Evolutionary conservation across 35 echinoderm and acorn worm genomes (phyloP).

Genomic region (Heliocidaris erythrogramma): DNA sequence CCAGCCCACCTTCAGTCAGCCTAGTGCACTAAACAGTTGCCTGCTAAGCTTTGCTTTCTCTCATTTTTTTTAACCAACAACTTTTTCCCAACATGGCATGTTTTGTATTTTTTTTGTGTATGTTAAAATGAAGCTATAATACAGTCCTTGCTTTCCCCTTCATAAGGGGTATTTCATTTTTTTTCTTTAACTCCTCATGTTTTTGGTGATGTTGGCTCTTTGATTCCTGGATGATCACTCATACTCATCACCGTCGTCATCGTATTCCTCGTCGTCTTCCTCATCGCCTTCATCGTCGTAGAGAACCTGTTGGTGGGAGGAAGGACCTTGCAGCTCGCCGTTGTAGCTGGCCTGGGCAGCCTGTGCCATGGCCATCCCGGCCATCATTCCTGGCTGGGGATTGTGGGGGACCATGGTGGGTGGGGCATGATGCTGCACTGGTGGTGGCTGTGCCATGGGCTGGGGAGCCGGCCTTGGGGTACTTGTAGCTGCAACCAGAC

Average conservation of each 20-base stretch:
- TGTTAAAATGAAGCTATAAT: conserved; percentile 40
- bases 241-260: conserved; percentile 39
- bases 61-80: conserved; percentile 28
- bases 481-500: conserved; percentile 37
- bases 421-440: conserved; percentile 9
- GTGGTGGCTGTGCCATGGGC: conserved; percentile 14
- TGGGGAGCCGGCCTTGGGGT: conserved; percentile 4
- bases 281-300: conserved; percentile 42
- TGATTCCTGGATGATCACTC: conserved; percentile 21
- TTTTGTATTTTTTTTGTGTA: conserved; percentile 27
- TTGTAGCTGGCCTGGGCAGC: conserved; percentile 37
- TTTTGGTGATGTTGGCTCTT: conserved; percentile 22
- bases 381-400: conserved; percentile 44
- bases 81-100: conserved; percentile 21
- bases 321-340: conserved; percentile 33
- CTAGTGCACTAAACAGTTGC: conserved; percentile 51
- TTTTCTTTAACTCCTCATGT: neutral
- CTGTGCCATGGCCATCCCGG: conserved; percentile 47
- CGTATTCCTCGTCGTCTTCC: conserved; percentile 41
- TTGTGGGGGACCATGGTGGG: conserved; percentile 45
- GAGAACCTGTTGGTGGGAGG: conserved; percentile 42
- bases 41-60: conserved; percentile 44
- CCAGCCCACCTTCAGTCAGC: conserved; percentile 41
- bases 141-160: conserved; percentile 25
- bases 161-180: conserved; percentile 26